phyloP scores from a whole-genome alignment of 1,140 invertebrate species.

The Brevipalpus yothersi region DNA sequence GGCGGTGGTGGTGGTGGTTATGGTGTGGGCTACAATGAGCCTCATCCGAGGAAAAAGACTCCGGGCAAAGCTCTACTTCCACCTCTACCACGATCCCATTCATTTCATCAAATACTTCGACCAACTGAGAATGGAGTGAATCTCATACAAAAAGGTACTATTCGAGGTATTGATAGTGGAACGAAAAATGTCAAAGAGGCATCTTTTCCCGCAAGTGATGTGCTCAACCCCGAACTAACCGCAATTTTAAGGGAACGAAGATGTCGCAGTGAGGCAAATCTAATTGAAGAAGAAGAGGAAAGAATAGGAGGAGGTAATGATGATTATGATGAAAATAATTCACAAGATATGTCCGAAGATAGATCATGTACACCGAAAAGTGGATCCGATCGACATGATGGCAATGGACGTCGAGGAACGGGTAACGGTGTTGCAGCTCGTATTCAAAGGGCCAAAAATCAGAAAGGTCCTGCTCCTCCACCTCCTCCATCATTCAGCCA shows the following conservation, averaged over 20 bases:
- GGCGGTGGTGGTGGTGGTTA: not conserved
- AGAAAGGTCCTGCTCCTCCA: not conserved
- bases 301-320: not conserved
- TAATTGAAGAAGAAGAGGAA: not conserved
- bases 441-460: constrained; percentile 1
- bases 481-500: not conserved
- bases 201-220: not conserved
- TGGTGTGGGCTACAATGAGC: not conserved
- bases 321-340: not conserved
- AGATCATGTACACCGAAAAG: not conserved
- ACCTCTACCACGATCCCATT: constrained; percentile 8
- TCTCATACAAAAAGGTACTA: constrained; percentile 5
- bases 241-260: not conserved
- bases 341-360: not conserved
- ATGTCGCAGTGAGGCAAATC: constrained; percentile 5
- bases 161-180: constrained; percentile 1
- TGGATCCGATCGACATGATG: not conserved
- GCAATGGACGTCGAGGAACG: not conserved
- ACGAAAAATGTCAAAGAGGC: not conserved
- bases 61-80: not conserved
- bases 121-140: constrained; percentile 19
- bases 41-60: not conserved
- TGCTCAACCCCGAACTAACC: not conserved
- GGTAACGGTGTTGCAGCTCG: not conserved
- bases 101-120: constrained; percentile 20